phyloP scores from a whole-genome alignment of 2,888 invertebrate genomes.

The Hirtodrosophila confusa region DNA sequence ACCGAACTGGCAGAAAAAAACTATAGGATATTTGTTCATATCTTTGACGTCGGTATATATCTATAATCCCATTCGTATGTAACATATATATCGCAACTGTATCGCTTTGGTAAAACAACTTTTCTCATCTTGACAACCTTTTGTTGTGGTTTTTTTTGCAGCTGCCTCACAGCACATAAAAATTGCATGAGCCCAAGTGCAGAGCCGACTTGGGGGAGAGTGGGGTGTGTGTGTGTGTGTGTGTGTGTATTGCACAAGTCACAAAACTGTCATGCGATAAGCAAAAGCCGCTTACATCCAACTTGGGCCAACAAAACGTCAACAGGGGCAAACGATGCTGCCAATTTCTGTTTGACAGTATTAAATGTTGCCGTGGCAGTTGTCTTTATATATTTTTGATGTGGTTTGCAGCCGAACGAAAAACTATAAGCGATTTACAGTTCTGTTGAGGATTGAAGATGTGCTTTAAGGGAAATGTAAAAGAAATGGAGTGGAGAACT shows the following conservation, averaged over 20 bases:
- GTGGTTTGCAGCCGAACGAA: slow-evolving; percentile 40
- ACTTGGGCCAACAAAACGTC: slow-evolving; percentile 54
- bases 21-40: slow-evolving; percentile 22
- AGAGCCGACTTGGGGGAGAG: slow-evolving; percentile 18
- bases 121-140: slow-evolving; percentile 43
- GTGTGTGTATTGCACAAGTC: slow-evolving; percentile 47
- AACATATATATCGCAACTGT: slow-evolving; percentile 15
- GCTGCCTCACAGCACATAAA: slow-evolving; percentile 47
- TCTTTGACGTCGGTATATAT: slow-evolving; percentile 10
- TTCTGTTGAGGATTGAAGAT: slow-evolving; percentile 27
- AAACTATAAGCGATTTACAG: slow-evolving; percentile 57
- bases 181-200: slow-evolving; percentile 53
- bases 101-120: slow-evolving; percentile 8
- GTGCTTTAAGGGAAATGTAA: neutral
- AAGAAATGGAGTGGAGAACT: neutral
- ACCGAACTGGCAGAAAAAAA: slow-evolving; percentile 6
- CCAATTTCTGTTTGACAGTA: slow-evolving; percentile 62
- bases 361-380: slow-evolving; percentile 56
- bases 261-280: slow-evolving; percentile 68
- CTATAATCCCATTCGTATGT: slow-evolving; percentile 31
- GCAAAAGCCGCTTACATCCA: slow-evolving; percentile 68
- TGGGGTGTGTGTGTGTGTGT: slow-evolving; percentile 3
- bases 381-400: slow-evolving; percentile 57
- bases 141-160: slow-evolving; percentile 54
- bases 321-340: slow-evolving; percentile 38